These are phyloP conservation scores for Mimachlamys varia DNA, from an alignment of 2,888 invertebrate species.

Conservation along the genomic window DNA sequence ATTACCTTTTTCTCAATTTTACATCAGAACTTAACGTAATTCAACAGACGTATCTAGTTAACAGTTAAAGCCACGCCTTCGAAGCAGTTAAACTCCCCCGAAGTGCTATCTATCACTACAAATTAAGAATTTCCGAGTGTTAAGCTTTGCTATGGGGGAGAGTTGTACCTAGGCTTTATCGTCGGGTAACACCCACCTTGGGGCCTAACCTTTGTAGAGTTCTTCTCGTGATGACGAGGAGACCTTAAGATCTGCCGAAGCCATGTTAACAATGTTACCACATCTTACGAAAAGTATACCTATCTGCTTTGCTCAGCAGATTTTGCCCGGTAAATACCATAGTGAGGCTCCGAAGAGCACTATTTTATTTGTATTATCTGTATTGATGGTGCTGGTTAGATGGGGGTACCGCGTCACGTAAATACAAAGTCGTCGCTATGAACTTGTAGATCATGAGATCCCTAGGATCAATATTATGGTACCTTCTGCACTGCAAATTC, in stretches of 20 bases:
- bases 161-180: background rate
- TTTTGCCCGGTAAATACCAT: background rate
- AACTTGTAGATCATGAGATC: background rate
- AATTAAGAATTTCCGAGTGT: background rate
- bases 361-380: background rate
- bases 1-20: background rate
- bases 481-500: background rate
- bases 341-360: background rate
- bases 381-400: background rate
- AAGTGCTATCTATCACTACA: background rate
- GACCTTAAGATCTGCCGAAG: background rate
- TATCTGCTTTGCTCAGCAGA: slow-evolving; percentile 2
- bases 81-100: background rate
- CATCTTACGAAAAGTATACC: background rate
- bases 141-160: background rate
- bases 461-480: background rate
- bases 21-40: background rate
- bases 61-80: background rate
- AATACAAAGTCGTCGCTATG: background rate
- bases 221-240: background rate
- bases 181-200: background rate
- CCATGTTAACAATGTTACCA: background rate
- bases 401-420: background rate
- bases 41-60: background rate
- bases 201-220: background rate